Evolutionary conservation across 2,888 invertebrate genomes (phyloP), one percentile per base, ranked within the genome.

Genomic region (Omphaloscelis lunosa): DNA sequence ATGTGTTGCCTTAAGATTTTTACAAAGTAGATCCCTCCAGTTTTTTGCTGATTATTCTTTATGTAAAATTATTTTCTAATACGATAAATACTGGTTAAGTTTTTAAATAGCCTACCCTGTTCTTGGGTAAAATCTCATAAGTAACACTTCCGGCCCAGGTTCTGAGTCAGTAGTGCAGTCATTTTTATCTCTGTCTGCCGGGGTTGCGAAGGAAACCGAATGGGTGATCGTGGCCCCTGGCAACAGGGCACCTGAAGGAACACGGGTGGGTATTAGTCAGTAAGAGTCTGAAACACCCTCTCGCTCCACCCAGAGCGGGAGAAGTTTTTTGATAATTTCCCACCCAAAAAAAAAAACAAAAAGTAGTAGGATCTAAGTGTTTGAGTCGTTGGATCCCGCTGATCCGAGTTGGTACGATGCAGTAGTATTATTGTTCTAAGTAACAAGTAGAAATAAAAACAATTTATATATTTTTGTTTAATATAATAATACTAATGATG

Each of bases 401-500:
- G n/a, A 27, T 39, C 20, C 7, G 20, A n/a, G n/a, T 20, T 39
- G 4, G 34, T 45, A 58, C 20, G 0, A 53, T 0, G 23, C 6
- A 12, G 48, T 1, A 45, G 27, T 17, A 23, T 12, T 17, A 17
- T 34, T 51, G 17, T 27, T 72, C 4, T 17, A 23, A 34, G 23
- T 1, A 41, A 51, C 17, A 53, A 48, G 0, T 34, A 20, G 4
- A 67, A 66, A 39, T 39, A 20, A 80, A 80, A 72, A 72, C n/a
- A 17, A 41, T 17, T 29, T n/a, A 17, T 12, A 34, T 27, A 73
- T n/a, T 53, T 53, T 58, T 20, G 11, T 74, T 72, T 76, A 56
- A 39, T 75, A 72, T 53, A 39, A 58, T 77, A 63, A 67, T 76
- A 71, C 34, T 80, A 75, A 71, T 56, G n/a, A n/a, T n/a, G n/a